Conservation (phyloP, 2,113 vertebrate genomes). For the Scartelaos histophorus region DNA sequence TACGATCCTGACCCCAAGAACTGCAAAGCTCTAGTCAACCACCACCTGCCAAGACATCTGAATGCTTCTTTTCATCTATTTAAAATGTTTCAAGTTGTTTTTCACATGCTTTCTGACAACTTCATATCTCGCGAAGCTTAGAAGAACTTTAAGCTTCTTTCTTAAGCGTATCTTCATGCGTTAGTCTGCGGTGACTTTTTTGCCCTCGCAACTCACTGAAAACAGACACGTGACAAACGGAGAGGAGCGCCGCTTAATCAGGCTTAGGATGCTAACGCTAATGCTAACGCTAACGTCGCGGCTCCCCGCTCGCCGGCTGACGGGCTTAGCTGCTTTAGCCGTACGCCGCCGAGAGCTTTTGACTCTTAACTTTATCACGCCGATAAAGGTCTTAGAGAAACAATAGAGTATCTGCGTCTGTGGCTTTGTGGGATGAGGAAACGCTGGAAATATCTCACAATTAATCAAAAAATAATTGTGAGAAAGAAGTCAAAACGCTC, state of each 20-base stretch:
- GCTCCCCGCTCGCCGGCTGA: slow-evolving; percentile 59
- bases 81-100: too few relatives aligned
- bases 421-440: slow-evolving; percentile 36
- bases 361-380: slow-evolving; percentile 55
- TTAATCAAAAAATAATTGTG: slow-evolving; percentile 15
- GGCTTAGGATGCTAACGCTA: slow-evolving; percentile 48
- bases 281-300: slow-evolving; percentile 58
- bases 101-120: too few relatives aligned
- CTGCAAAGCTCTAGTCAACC: too few relatives aligned
- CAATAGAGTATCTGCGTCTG: slow-evolving; percentile 52
- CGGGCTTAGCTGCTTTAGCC: slow-evolving; percentile 64
- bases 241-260: slow-evolving; percentile 43
- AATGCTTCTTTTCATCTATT: too few relatives aligned
- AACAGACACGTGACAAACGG: slow-evolving; percentile 29
- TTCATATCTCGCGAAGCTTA: slow-evolving; percentile 37
- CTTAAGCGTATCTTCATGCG: not conserved
- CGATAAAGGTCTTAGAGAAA: slow-evolving; percentile 58
- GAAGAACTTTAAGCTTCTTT: slow-evolving; percentile 4
- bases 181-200: not conserved
- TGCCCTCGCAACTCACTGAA: not conserved
- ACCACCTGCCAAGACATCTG: too few relatives aligned
- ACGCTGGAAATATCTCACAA: slow-evolving; percentile 7
- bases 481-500: slow-evolving; percentile 49
- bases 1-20: too few relatives aligned
- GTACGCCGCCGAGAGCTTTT: slow-evolving; percentile 59